Evolutionary conservation across 1,140 invertebrate species (phyloP), one percentile per base, ranked within the genome.

Genomic region (Helicoverpa zea): DNA sequence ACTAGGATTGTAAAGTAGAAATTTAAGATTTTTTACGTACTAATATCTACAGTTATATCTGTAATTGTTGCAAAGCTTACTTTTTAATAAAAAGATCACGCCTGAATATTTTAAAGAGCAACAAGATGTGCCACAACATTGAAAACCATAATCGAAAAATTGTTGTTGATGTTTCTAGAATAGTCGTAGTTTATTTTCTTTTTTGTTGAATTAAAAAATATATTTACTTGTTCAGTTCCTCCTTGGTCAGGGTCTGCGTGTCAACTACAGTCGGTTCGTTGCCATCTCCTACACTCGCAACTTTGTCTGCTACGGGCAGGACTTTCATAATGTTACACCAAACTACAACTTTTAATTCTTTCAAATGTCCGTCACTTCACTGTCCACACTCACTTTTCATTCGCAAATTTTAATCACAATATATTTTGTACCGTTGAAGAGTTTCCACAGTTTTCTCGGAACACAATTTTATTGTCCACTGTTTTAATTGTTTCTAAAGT

Each of bases 151-250:
- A 43, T 43, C 35, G 9, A 43, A 43, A 43, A 9, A 9, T 43
- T 43, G 35, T 43, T 7, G 35, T 1, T 43, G 35, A 43, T 9
- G 1, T 1, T 43, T 43, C 35, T 43, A 43, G 23, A 23, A 23
- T 23, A 0, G 23, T 23, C 23, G 23, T 23, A 23, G 23, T 23
- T 23, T 23, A 43, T 5, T 43, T 43, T 43, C 9, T 7, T 35
- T 35, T 43, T 43, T 7, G 35, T 43, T 9, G 35, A 58, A 52
- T 66, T 9, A 64, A 23, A 58, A 79, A 58, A 13, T 23, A 54
- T 76, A 61, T 52, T 70, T 80, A 94, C 93, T 91, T 94, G 85
- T 94, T 94, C 43, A 94, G 88, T 86, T 94, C 93, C 81, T 94
- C 92, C 68, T 92, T 94, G 51, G 88, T 90, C 47, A 88, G 81